Conservation (phyloP, 2,888 invertebrate species). For the Laothoe populi region DNA sequence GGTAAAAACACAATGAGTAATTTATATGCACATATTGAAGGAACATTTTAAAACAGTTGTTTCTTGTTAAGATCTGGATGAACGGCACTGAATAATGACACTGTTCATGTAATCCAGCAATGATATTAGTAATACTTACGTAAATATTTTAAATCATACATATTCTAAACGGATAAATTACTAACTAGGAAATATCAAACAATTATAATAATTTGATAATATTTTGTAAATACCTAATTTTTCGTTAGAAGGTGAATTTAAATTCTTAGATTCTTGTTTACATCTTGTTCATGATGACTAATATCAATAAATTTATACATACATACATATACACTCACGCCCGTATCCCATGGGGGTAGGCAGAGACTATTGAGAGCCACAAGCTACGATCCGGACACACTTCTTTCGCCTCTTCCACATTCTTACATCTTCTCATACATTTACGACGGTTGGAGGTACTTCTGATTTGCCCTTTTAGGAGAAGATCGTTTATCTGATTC, state of each 20-base stretch:
- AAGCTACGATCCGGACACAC: too few species aligned
- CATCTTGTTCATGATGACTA: background rate
- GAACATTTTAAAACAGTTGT: background rate
- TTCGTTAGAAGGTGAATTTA: background rate
- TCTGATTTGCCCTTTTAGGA: too few species aligned
- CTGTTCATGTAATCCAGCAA: background rate
- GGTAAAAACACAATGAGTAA: background rate
- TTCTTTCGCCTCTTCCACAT: too few species aligned
- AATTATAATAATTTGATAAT: background rate
- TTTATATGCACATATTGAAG: background rate
- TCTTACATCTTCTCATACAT: too few species aligned
- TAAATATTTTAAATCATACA: background rate
- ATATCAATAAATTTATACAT: background rate
- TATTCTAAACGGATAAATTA: background rate
- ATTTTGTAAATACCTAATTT: background rate
- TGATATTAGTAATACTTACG: background rate
- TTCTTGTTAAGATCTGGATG: background rate
- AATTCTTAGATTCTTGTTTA: background rate
- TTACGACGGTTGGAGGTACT: too few species aligned
- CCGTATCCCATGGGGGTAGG: too few species aligned
- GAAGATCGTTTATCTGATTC: too few species aligned
- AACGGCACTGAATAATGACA: conserved; percentile 1
- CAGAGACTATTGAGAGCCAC: too few species aligned
- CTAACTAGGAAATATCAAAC: background rate
- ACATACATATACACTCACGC: too few species aligned